Evolutionary conservation across 2,888 invertebrate genomes (phyloP).

Genomic region (Lamellibrachia columna): DNA sequence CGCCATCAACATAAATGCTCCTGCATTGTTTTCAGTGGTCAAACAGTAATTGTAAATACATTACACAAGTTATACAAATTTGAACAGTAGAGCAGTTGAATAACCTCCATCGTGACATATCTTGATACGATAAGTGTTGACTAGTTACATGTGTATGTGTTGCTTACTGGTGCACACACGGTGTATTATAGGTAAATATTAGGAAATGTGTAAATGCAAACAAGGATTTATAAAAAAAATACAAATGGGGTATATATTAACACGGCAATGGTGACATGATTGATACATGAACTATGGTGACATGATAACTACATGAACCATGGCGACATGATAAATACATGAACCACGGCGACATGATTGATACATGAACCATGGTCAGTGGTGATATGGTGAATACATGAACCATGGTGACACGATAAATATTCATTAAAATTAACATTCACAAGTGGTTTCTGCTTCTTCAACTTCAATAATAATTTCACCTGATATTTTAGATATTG

Average conservation of each 20-base stretch:
- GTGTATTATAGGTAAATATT: neutral
- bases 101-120: neutral
- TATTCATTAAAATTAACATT: neutral
- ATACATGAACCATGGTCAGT: too few species aligned
- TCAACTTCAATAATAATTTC: neutral
- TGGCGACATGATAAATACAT: too few species aligned
- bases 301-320: too few species aligned
- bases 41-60: neutral
- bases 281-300: too few species aligned
- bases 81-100: neutral
- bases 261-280: neutral
- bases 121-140: neutral
- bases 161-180: neutral
- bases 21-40: neutral
- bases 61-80: constrained; percentile 7
- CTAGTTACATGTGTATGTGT: neutral
- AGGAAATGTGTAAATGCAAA: neutral
- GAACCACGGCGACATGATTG: too few species aligned
- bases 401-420: too few species aligned
- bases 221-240: neutral
- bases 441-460: neutral
- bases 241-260: neutral
- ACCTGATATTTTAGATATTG: neutral
- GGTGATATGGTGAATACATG: too few species aligned
- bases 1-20: neutral